Percentiles rank a stretch among this genome's conserved stretches.
phyloP scores from a whole-genome alignment of 2,113 vertebrate species.

The Chrysochloris asiatica region DNA sequence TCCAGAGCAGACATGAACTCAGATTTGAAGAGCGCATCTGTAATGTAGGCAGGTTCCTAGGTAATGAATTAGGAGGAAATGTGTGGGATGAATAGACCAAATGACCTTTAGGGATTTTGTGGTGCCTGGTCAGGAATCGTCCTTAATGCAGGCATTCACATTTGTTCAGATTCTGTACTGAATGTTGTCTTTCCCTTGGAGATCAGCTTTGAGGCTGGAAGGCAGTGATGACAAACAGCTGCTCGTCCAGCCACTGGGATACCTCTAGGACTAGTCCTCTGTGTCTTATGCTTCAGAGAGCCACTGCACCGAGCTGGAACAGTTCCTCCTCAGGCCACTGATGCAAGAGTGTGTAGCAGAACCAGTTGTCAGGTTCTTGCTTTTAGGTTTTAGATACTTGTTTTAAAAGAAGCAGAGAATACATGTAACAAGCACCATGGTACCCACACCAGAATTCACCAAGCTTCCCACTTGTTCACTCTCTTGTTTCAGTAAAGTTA shows the following conservation, averaged over 20 bases:
- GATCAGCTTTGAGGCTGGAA: not conserved
- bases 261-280: not conserved
- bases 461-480: not conserved
- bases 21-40: not conserved
- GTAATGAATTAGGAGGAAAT: not conserved
- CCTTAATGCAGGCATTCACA: not conserved
- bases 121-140: not conserved
- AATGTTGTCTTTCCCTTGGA: not conserved
- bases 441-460: not conserved
- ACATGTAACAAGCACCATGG: not conserved
- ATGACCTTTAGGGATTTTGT: not conserved
- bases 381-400: not conserved
- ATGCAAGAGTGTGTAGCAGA: not conserved
- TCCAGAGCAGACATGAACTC: not conserved
- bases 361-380: not conserved
- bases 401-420: not conserved
- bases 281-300: not conserved
- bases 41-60: not conserved
- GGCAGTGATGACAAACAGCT: not conserved
- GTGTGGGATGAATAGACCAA: conserved; percentile 29
- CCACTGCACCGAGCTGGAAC: not conserved
- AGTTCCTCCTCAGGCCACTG: not conserved
- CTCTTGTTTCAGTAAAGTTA: not conserved
- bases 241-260: not conserved
- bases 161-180: not conserved